Base-by-base conservation (phyloP, 2,113 vertebrate genomes). In the Catagonus wagneri region DNA sequence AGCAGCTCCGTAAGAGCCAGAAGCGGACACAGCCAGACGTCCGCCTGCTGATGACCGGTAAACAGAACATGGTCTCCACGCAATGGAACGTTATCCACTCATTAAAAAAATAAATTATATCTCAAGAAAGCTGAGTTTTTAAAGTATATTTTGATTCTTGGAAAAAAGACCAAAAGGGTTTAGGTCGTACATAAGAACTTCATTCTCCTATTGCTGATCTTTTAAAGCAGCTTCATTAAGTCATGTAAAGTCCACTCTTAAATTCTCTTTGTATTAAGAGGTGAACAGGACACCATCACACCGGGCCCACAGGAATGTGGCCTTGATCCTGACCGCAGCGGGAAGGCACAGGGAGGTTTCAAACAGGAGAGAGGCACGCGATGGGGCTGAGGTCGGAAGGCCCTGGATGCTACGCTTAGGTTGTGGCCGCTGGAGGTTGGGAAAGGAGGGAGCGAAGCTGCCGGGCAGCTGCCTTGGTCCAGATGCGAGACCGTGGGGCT, bases 171-270 rank as follows among this genome's bases (percentile, higher is more conserved):
- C 15, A 71, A 22, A 80, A 29, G 6, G 44, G n/a, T 66, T 96
- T 85, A 80, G 89, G 85, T 86, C 95, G 10, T 34, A 32, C 44
- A 52, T 19, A 58, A 95, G 44, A 83, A 75, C 27, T 32, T 74
- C 56, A 79, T 52, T 83, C 65, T 93, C 66, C 27, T n/a, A n/a
- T n/a, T 72, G 56, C 15, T 52, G 22, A 32, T 58, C 56, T 84
- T 34, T 36, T 76, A 83, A 83, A 75, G 56, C 7, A n/a, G 25
- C 44, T 95, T 88, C 85, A 95, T 16, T 84, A 58, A 52, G 56
- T 90, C 34, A 61, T 17, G 84, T 9, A 60, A 85, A 74, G 65
- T 72, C 58, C 29, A 69, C 58, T 63, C 54, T 39, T 27, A 68
- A 13, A 11, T 15, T 44, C 27, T 71, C 71, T 32, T 29, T 6